A percentile compares a stretch with the other conserved stretches of the same genome.
Conservation (phyloP, 2,888 invertebrate species). For the Volucella inanis region DNA sequence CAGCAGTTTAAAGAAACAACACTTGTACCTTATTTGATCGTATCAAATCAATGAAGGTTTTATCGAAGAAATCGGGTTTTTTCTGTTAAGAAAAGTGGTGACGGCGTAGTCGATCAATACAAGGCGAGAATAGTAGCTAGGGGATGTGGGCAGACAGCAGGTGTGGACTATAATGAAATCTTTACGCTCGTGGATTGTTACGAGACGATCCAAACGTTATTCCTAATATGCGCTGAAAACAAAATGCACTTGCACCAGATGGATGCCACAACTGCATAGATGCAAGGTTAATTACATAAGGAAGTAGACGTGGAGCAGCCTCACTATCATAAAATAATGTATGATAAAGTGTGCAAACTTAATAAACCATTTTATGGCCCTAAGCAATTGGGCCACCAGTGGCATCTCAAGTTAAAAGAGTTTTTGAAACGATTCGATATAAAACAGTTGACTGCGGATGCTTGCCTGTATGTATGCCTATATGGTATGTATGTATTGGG, state of each 20-base stretch:
- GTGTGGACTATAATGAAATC: no score
- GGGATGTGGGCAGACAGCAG: no score
- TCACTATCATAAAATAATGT: no score
- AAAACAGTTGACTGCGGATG: constrained; percentile 3
- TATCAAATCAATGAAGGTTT: not conserved
- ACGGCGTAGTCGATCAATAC: no score
- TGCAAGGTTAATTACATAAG: no score
- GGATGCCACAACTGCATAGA: no score
- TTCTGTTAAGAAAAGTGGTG: no score
- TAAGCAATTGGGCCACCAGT: constrained; percentile 7
- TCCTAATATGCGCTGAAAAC: no score
- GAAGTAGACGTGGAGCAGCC: not conserved
- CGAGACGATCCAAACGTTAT: not conserved
- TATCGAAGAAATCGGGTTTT: not conserved
- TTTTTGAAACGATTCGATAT: not conserved
- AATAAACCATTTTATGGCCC: constrained; percentile 2
- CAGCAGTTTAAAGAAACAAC: not conserved
- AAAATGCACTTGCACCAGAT: no score
- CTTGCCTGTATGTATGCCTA: constrained; percentile 1
- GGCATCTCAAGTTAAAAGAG: not conserved
- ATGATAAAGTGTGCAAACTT: constrained; percentile 1
- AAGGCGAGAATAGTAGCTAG: no score
- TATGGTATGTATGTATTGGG: no score
- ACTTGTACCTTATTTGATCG: not conserved
- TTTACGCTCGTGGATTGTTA: not conserved